Conservation (phyloP, 2,113 vertebrate genomes). For the Chaetops frenatus region DNA sequence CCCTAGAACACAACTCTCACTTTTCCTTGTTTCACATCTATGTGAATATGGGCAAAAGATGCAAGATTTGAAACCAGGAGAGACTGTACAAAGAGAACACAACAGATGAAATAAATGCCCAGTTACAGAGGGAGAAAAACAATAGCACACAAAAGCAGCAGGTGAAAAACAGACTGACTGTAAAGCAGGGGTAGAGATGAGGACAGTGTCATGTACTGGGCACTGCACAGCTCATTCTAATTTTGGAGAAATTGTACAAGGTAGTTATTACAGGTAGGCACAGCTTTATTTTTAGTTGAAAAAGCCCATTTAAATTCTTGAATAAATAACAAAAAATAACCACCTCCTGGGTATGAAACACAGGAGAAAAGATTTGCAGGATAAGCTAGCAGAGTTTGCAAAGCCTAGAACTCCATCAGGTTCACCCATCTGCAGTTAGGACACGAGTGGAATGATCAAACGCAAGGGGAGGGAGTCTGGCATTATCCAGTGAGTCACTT, state of each 20-base stretch:
- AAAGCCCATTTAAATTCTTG: not conserved
- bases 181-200: not conserved
- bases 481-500: conserved; percentile 48
- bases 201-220: not conserved
- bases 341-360: not conserved
- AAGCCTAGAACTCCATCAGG: conserved; percentile 18
- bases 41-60: not conserved
- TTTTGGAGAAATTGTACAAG: not conserved
- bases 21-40: not conserved
- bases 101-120: not conserved
- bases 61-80: not conserved
- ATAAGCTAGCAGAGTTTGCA: conserved; percentile 24
- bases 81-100: not conserved
- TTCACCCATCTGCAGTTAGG: conserved; percentile 15
- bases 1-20: not conserved
- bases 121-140: not conserved
- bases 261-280: not conserved
- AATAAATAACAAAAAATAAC: not conserved
- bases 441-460: conserved; percentile 44
- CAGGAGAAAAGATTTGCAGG: not conserved
- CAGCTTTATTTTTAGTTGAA: not conserved
- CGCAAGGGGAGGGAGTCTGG: not conserved
- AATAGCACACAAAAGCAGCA: not conserved
- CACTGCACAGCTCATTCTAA: not conserved
- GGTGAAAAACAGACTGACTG: not conserved